Evolutionary conservation across 2,888 invertebrate genomes (phyloP), one percentile per base, ranked within the genome.

Genomic region (Sceliomorpha sp.): DNA sequence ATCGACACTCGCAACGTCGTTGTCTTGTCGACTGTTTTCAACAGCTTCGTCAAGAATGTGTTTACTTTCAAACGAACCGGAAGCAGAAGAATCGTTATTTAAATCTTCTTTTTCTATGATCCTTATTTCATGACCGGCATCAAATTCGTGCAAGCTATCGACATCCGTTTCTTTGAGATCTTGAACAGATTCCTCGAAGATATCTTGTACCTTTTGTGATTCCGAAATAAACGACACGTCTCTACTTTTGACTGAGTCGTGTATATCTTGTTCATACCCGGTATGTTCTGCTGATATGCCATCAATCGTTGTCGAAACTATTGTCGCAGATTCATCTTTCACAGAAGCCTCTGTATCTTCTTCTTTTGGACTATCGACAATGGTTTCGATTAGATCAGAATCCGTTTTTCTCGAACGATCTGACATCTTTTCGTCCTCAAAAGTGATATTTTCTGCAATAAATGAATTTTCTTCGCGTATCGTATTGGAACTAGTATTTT

Each of bases 81-180:
- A 85, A 47, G 69, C 53, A 1, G 72, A 76, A 79, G 77, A 80
- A 29, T 82, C 75, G 12, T 80, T 73, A 3, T 73, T 72, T 1
- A 56, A 55, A 45, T 26, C 13, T 2, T 20, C 13, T n/a, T 31
- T 20, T 9, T 32, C 51, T 8, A 17, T 7, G 9, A 4, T 14
- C 5, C 3, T 44, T 5, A 42, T 67, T 56, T 8, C 6, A 29
- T 1, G 51, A 29, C 5, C n/a, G n/a, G 31, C 50, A 17, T 68
- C 34, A 3, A 58, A 67, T 9, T 72, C 67, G 4, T 50, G 56
- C 1, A 34, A 45, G 26, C 48, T 62, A 32, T 59, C 66, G 9
- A 53, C 60, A 7, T 63, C 64, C 0, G 66, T 70, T 55, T 70
- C 66, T 14, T 67, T 70, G 7, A 70, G 40, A 40, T 70, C 66